phyloP scores from a whole-genome alignment of 2,888 invertebrate species.

The Luperina nickerlii region DNA sequence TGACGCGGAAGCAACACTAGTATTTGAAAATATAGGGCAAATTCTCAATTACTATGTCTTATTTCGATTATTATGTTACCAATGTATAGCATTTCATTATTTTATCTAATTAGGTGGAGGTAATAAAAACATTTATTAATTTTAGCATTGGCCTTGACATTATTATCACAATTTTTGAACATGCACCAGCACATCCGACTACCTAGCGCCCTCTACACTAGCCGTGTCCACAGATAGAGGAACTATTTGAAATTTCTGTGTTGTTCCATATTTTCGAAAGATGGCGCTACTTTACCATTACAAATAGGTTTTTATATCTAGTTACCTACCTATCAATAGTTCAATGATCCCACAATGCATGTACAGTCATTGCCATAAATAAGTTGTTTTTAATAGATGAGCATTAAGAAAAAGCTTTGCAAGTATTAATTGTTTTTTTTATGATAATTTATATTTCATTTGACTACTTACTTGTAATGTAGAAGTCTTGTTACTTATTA shows the following conservation, averaged over 20 bases:
- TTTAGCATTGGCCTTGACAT: conserved; percentile 88
- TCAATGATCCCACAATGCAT: conserved; percentile 74
- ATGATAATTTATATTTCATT: not conserved
- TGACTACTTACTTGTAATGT: conserved; percentile 11
- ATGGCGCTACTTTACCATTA: conserved; percentile 76
- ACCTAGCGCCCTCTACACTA: conserved; percentile 72
- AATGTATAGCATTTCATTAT: conserved; percentile 22
- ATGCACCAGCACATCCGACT: conserved; percentile 70
- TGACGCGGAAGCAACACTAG: conserved; percentile 76
- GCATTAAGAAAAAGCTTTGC: conserved; percentile 31
- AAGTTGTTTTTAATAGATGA: conserved; percentile 48
- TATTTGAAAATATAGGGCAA: conserved; percentile 57
- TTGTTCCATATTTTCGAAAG: conserved; percentile 66
- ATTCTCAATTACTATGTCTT: conserved; percentile 32
- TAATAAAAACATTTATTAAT: conserved; percentile 53
- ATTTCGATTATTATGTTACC: conserved; percentile 27
- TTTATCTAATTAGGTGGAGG: conserved; percentile 41
- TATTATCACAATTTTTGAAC: conserved; percentile 84
- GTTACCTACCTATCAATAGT: conserved; percentile 70
- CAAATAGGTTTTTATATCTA: conserved; percentile 66
- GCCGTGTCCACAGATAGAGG: conserved; percentile 26
- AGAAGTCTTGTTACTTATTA: not conserved
- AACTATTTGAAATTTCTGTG: conserved; percentile 56
- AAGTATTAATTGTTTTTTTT: conserved; percentile 14
- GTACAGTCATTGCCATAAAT: conserved; percentile 66